A percentile compares a stretch with the other conserved stretches of the same genome.
Evolutionary conservation across 2,113 vertebrate genomes (phyloP).

Genomic region (Xyliphius kryptos): DNA sequence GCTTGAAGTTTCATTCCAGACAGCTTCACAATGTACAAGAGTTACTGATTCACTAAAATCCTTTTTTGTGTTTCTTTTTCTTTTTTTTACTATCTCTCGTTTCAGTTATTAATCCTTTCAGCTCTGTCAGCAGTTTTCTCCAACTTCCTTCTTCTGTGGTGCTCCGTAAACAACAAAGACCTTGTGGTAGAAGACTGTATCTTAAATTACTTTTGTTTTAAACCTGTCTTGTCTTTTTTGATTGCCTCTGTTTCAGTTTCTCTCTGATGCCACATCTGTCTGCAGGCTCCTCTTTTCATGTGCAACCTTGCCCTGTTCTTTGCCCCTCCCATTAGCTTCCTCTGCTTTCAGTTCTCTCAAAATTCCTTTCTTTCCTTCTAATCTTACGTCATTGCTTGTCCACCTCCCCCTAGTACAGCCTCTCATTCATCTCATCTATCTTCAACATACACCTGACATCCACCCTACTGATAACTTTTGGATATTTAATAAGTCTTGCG

Average conservation of each 20-base stretch:
- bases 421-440: background rate
- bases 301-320: conserved; percentile 47
- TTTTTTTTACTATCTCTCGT: conserved; percentile 2
- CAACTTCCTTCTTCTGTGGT: conserved; percentile 9
- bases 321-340: conserved; percentile 51
- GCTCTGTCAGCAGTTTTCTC: conserved; percentile 30
- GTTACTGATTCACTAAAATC: background rate
- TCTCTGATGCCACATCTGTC: conserved; percentile 26
- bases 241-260: conserved; percentile 27
- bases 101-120: background rate
- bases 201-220: conserved; percentile 26
- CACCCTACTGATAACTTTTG: background rate
- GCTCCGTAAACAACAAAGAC: background rate
- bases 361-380: conserved; percentile 51
- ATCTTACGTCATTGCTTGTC: conserved; percentile 35
- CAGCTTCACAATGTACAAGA: background rate
- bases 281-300: conserved; percentile 34
- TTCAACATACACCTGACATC: conserved; percentile 12
- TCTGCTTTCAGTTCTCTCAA: conserved; percentile 47
- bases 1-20: conserved; percentile 1
- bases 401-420: background rate
- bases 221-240: conserved; percentile 32
- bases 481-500: too few relatives aligned
- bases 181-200: conserved; percentile 1
- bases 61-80: conserved; percentile 33